These are phyloP conservation scores for Isoperla grammatica DNA, from an alignment of 2,888 invertebrate species.

Conservation along the genomic window DNA sequence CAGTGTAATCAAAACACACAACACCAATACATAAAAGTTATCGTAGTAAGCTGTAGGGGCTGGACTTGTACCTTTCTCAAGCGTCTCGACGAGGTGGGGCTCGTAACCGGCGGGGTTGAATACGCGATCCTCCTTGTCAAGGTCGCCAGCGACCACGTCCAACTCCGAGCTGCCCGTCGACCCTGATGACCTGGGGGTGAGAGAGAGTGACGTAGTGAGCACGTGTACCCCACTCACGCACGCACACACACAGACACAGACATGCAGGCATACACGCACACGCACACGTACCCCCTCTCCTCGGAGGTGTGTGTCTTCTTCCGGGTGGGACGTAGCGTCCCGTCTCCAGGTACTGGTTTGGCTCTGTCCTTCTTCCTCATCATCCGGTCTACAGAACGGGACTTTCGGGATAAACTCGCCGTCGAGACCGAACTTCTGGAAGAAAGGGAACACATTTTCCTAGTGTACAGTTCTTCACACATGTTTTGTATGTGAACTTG, in stretches of 20 bases:
- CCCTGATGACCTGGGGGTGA: background rate
- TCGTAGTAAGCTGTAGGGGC: no score
- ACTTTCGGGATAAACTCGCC: slow-evolving; percentile 28
- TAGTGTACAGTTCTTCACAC: background rate
- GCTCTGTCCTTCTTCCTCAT: slow-evolving; percentile 17
- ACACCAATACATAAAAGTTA: no score
- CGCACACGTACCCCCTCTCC: background rate
- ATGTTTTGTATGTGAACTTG: background rate
- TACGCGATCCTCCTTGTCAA: slow-evolving; percentile 41
- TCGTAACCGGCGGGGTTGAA: slow-evolving; percentile 69
- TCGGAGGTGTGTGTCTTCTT: slow-evolving; percentile 15
- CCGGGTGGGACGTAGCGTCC: background rate
- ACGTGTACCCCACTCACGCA: no score
- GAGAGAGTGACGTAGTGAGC: no score
- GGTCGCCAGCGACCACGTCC: slow-evolving; percentile 32
- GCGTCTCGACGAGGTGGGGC: slow-evolving; percentile 68
- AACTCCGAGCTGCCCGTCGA: slow-evolving; percentile 19
- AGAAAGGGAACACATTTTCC: background rate
- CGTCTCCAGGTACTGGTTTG: background rate
- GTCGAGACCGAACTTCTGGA: slow-evolving; percentile 22
- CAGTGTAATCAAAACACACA: no score
- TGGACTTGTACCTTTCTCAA: slow-evolving; percentile 64
- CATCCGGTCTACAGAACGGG: slow-evolving; percentile 32
- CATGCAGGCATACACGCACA: no score
- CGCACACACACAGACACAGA: no score